A percentile compares a stretch with the other conserved stretches of the same genome.
Evolutionary conservation across 2,113 vertebrate species (phyloP).

Genomic region (Tachycineta bicolor): DNA sequence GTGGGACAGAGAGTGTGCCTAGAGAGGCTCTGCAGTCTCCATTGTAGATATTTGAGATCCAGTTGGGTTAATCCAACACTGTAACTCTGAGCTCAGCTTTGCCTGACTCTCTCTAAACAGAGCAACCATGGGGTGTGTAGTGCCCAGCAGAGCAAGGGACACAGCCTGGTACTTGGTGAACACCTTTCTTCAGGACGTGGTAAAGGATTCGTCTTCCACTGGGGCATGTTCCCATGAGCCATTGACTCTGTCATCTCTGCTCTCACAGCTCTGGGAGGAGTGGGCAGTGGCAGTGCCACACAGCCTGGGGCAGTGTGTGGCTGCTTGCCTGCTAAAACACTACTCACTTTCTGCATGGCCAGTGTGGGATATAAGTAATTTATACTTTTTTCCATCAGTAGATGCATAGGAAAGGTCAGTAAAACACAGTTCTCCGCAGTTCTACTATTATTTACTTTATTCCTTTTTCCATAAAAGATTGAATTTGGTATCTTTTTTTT

Average conservation of each 20-base stretch:
- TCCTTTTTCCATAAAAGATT: neutral
- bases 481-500: neutral
- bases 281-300: too few species aligned
- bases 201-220: neutral
- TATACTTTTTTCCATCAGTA: neutral
- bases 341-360: neutral
- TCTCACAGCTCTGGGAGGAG: neutral
- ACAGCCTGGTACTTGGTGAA: neutral
- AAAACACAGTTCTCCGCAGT: neutral
- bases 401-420: neutral
- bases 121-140: neutral
- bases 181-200: neutral
- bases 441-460: neutral
- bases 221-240: fast-evolving
- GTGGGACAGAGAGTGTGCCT: neutral
- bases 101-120: neutral
- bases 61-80: neutral
- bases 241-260: neutral
- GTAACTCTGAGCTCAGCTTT: neutral
- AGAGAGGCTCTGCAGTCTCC: neutral
- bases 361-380: neutral
- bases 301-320: fast-evolving
- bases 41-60: neutral
- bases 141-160: neutral
- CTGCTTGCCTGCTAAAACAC: neutral